Evolutionary conservation across 2,113 vertebrate genomes (phyloP).

Genomic region (Spermophilus dauricus): DNA sequence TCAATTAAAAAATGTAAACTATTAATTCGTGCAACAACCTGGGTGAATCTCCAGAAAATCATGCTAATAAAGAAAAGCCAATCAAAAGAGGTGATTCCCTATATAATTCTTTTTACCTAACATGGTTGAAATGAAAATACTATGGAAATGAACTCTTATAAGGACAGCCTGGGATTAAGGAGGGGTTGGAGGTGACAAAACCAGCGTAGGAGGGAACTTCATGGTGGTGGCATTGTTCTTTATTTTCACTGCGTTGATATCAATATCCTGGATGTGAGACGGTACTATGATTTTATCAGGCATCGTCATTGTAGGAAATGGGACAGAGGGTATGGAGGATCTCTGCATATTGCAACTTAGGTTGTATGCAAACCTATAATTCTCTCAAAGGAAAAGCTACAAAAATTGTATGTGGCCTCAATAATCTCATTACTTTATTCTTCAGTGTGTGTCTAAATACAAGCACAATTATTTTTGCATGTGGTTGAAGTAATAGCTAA

Average conservation of each 20-base stretch:
- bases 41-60: background rate
- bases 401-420: background rate
- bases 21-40: background rate
- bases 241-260: background rate
- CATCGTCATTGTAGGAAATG: background rate
- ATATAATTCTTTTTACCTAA: background rate
- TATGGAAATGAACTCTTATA: background rate
- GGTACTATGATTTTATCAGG: background rate
- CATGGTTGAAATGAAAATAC: background rate
- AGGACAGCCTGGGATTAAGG: background rate
- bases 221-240: background rate
- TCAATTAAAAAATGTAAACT: no score
- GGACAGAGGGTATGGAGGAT: rapidly evolving
- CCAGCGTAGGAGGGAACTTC: background rate
- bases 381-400: background rate
- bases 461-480: background rate
- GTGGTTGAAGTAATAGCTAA: conserved; percentile 23
- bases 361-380: background rate
- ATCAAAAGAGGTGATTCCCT: background rate
- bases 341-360: background rate
- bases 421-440: background rate
- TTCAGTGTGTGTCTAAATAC: background rate
- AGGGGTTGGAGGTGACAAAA: background rate
- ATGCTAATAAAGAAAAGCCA: background rate
- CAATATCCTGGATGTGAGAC: background rate